Conservation (phyloP, 2,888 invertebrate genomes). For the Eulithis prunata region DNA sequence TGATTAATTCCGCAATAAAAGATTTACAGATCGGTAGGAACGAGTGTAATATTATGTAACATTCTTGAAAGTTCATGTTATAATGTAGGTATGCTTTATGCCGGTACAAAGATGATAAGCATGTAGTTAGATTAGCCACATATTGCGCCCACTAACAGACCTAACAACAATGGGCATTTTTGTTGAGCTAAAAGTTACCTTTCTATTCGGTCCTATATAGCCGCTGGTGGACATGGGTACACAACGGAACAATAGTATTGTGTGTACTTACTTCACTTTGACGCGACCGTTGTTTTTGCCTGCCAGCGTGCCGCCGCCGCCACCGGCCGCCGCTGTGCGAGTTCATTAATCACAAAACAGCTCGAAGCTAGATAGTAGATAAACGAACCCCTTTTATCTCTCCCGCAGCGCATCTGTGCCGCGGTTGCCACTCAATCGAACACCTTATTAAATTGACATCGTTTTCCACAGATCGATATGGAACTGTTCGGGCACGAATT, state of each 20-base stretch:
- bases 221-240: constrained; percentile 51
- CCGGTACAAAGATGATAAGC: no score
- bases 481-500: constrained; percentile 71
- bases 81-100: no score
- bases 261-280: constrained; percentile 61
- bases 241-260: constrained; percentile 62
- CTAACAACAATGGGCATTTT: constrained; percentile 18
- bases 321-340: constrained; percentile 55
- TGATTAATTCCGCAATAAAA: no score
- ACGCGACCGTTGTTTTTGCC: constrained; percentile 71
- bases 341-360: constrained; percentile 79
- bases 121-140: neutral
- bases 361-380: constrained; percentile 64
- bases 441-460: constrained; percentile 37
- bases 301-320: constrained; percentile 45
- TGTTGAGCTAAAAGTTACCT: constrained; percentile 30
- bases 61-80: no score
- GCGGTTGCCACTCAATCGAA: constrained; percentile 33
- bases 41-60: no score
- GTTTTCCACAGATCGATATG: constrained; percentile 71
- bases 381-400: constrained; percentile 63
- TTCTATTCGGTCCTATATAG: constrained; percentile 40
- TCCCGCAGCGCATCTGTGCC: constrained; percentile 43
- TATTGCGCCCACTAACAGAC: neutral
- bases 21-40: no score